Base-by-base conservation (phyloP, 1,140 invertebrate genomes). In the Nephila pilipes region DNA sequence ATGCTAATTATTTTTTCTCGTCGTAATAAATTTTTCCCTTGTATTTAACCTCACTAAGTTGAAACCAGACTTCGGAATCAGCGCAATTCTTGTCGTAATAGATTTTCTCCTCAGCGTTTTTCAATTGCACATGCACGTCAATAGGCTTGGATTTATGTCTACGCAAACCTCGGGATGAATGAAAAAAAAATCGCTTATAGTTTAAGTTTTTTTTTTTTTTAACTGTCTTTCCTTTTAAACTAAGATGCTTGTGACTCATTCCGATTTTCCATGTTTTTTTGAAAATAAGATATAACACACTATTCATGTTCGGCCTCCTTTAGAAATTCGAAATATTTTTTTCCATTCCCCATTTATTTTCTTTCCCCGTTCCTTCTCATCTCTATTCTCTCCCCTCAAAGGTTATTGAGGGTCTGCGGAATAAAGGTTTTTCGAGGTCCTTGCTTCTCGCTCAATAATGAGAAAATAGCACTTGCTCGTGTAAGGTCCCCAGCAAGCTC, bases 61-160 rank as follows among this genome's bases (percentile, higher is more conserved):
- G 65, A 75, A 32, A 29, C 12, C n/a, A 75, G 65, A 58, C 65
- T 32, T 75, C n/a, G 32, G 65, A 14, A 25, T 32, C 65, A 75
- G 32, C 65, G 65, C 32, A 36, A 38, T 80, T 80, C 75, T 80
- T 80, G 75, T 80, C 75, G 16, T 80, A 80, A 80, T 80, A 80
- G 32, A 80, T 80, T 46, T 36, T 46, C 75, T 46, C 32, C n/a
- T 36, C 32, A 25, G 65, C 65, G 25, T 18, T 38, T 20, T 80
- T 80, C 75, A 80, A 80, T 80, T 80, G 75, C 75, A 36, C 29
- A 36, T 36, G 38, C 3, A 80, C 32, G 75, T 80, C 75, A 80
- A 80, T 80, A 46, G 29, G 32, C 29, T n/a, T 38, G 32, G 32
- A 80, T 80, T 80, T 80, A 80, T 80, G 75, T 46, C 65, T 25